These are phyloP conservation scores for Gobio gobio DNA, from an alignment of 2,113 vertebrate species.

Conservation along the genomic window DNA sequence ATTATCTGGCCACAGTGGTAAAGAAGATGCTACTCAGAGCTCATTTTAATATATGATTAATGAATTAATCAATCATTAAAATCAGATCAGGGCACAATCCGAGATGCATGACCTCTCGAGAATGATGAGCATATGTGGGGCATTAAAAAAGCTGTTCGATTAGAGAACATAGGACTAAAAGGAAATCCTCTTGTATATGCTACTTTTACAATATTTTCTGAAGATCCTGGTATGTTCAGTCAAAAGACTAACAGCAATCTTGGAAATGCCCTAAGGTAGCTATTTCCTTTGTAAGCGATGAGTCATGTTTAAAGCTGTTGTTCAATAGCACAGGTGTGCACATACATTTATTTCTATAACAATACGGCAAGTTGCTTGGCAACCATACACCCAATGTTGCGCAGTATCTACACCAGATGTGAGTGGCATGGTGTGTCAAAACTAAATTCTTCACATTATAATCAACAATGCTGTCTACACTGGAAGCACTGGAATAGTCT, in stretches of 20 bases:
- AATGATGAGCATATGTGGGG: not conserved
- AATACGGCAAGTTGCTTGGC: slow-evolving; percentile 1
- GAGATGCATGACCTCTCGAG: not conserved
- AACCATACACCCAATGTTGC: not conserved
- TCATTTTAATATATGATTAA: slow-evolving; percentile 38
- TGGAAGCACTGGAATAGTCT: not conserved
- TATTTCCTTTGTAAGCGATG: not conserved
- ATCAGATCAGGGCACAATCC: not conserved
- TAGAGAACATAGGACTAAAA: not conserved
- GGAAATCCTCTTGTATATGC: not conserved
- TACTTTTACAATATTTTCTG: not conserved
- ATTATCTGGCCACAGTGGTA: slow-evolving; percentile 25
- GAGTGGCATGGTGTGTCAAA: not conserved
- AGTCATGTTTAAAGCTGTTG: not conserved
- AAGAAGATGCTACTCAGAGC: slow-evolving; percentile 5
- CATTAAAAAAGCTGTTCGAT: not conserved
- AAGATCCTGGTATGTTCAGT: not conserved
- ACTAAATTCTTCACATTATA: not conserved
- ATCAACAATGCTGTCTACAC: not conserved
- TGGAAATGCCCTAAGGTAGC: not conserved
- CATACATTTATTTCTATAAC: not conserved
- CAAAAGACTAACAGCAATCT: not conserved
- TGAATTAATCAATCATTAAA: slow-evolving; percentile 32
- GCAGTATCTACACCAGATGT: not conserved
- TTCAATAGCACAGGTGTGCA: not conserved